Base-by-base conservation (phyloP, 2,797 vertebrate genomes). In the Steatocranus sp. region DNA sequence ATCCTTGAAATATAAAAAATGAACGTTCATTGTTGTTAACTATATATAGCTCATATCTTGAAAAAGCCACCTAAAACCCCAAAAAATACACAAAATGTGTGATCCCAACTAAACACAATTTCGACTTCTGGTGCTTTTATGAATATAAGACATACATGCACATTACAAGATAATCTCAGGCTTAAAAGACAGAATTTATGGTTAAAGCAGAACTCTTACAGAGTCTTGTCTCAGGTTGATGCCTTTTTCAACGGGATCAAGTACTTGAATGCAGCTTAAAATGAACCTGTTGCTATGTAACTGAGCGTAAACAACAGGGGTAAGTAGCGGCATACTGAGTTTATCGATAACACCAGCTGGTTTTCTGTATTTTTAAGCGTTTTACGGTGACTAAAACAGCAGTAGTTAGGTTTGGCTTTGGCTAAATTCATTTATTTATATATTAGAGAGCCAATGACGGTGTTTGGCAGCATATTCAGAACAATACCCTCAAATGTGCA, bases 251-350 rank as follows among this genome's bases (percentile, higher is more conserved):
- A 73, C 25, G 43, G 68, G 4, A 30, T 73, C 25, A 73, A 11
- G 88, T 77, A 56, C 77, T 66, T 93, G 93, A 95, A 95, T 48
- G 90, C 88, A 89, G 36, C 90, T 61, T 76, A n/a, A 75, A 9
- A 43, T 17, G 8, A n/a, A 6, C 6, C 11, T 5, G 94, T 96
- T 96, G 94, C 95, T 92, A 91, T 36, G 96, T 76, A 89, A 95
- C 95, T 34, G 30, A 5, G 4, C 9, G 20, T 81, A 87, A 83
- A 88, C 89, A 86, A 23, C 7, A 30, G 68, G 77, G 25, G 68
- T 9, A 48, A 54, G 75, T 27, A 25, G 38, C 38, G 18, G n/a
- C 3, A 17, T 20, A 8, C 8, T 30, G 5, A 54, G 27, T 8
- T 32, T 12, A 18, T 27, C 10, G 30, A n/a, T 5, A 75, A 48